Conservation (phyloP, 2,888 invertebrate genomes). For the Xestobium rufovillosum region DNA sequence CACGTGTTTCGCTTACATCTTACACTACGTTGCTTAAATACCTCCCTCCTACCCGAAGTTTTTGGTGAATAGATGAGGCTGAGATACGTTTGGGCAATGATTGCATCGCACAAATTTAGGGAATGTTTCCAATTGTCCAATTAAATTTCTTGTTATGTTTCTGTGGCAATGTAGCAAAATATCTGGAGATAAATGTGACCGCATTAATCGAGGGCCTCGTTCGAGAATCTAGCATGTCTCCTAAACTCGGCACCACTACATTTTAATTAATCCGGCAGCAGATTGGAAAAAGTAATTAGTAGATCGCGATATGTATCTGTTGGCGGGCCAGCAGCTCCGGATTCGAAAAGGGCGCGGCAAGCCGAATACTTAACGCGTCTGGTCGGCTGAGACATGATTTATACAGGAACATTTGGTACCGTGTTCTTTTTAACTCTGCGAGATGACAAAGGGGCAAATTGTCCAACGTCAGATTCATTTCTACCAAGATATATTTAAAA, state of each 20-base stretch:
- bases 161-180: too few relatives aligned
- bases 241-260: constrained; percentile 30
- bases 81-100: too few relatives aligned
- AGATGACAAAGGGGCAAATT: constrained; percentile 30
- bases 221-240: constrained; percentile 28
- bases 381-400: constrained; percentile 28
- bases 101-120: too few relatives aligned
- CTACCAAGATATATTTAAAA: constrained; percentile 24
- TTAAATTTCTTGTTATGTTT: too few relatives aligned
- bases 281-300: constrained; percentile 37
- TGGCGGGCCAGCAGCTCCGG: constrained; percentile 18
- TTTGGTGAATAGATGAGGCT: too few relatives aligned
- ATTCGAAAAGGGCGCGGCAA: constrained; percentile 11
- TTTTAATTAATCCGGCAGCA: constrained; percentile 35
- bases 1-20: too few relatives aligned
- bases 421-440: constrained; percentile 30
- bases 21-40: too few relatives aligned
- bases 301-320: constrained; percentile 32
- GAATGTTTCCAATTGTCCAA: too few relatives aligned
- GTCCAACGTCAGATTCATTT: constrained; percentile 27
- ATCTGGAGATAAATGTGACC: constrained; percentile 24
- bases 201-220: constrained; percentile 30
- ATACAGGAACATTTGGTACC: constrained; percentile 30
- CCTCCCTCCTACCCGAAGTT: too few relatives aligned
- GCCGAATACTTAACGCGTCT: constrained; percentile 19